These are phyloP conservation scores for Pristionchus japonicus DNA, from an alignment of 2,888 invertebrate species.

Conservation along the genomic window DNA sequence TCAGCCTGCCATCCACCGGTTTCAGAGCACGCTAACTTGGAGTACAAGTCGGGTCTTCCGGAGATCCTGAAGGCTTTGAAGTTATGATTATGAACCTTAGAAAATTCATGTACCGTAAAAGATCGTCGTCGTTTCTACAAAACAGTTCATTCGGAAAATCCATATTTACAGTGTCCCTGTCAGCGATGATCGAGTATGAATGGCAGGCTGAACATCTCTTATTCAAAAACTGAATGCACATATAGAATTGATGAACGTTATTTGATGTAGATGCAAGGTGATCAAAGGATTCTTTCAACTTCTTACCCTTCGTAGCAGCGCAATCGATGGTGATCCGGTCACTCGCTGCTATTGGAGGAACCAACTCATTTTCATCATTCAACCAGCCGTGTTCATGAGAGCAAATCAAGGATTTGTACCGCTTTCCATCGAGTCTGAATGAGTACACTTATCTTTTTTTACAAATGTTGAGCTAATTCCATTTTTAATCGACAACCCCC, in stretches of 20 bases:
- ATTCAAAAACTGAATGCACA: background rate
- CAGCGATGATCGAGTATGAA: background rate
- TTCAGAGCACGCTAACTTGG: too few species aligned
- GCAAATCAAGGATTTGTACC: background rate
- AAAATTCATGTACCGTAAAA: too few species aligned
- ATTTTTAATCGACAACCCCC: too few species aligned
- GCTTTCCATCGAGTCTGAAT: background rate
- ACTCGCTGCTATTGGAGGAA: background rate
- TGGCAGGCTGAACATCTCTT: background rate
- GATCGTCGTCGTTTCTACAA: too few species aligned
- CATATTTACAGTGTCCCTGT: background rate
- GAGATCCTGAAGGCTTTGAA: background rate
- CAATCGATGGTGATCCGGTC: background rate
- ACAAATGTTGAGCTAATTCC: too few species aligned
- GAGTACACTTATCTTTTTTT: background rate
- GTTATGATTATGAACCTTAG: too few species aligned
- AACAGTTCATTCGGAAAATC: background rate
- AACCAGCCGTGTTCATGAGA: background rate
- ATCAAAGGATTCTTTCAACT: too few species aligned
- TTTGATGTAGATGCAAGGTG: too few species aligned
- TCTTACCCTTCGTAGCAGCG: too few species aligned
- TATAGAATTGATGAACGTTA: too few species aligned
- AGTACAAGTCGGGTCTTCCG: too few species aligned
- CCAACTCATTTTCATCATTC: background rate
- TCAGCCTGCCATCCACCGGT: too few species aligned